Conservation (phyloP, 1,140 invertebrate species). For the Thereuonema tuberculata region DNA sequence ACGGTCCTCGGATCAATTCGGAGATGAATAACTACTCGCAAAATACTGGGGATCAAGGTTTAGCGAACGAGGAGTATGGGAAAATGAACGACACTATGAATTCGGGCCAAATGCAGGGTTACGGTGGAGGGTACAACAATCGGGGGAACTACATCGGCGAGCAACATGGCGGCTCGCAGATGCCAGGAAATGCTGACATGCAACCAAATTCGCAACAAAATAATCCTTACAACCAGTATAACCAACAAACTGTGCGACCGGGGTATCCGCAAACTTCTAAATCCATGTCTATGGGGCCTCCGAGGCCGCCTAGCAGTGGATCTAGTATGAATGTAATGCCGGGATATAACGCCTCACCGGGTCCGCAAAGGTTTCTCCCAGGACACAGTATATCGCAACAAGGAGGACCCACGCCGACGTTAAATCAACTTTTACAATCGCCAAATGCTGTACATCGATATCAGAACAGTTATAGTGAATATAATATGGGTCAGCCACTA, state of each 20-base stretch:
- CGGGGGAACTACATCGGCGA: neutral
- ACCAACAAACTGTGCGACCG: neutral
- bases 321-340: neutral
- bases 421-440: conserved; percentile 75
- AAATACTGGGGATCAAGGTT: neutral
- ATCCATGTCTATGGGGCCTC: neutral
- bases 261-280: neutral
- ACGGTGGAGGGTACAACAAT: conserved; percentile 2
- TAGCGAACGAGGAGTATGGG: neutral
- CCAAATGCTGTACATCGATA: conserved; percentile 43
- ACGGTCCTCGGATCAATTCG: neutral
- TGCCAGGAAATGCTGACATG: neutral
- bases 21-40: neutral
- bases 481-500: conserved; percentile 13
- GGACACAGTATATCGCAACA: conserved; percentile 51
- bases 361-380: conserved; percentile 40
- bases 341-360: neutral
- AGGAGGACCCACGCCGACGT: conserved; percentile 64
- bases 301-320: neutral
- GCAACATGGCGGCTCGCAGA: conserved; percentile 1
- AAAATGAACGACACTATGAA: neutral
- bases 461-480: conserved; percentile 31
- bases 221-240: neutral
- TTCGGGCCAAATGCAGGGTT: neutral
- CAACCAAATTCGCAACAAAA: neutral